These are phyloP conservation scores for Epizoanthus illoricatus DNA, from an alignment of 92 coral and sea anemone species.

Conservation along the genomic window DNA sequence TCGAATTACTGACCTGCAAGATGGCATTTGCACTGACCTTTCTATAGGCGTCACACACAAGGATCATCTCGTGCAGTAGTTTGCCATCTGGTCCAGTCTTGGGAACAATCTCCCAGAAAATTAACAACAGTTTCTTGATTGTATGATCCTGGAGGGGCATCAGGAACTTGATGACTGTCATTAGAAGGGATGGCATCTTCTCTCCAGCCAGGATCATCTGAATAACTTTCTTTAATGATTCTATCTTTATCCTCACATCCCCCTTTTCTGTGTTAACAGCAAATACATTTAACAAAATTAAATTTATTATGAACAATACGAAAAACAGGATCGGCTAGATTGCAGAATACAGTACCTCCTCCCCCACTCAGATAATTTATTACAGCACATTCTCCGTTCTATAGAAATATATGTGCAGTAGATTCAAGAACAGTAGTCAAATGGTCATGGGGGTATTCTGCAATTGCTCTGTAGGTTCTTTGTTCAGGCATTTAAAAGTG, in stretches of 20 bases:
- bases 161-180: slow-evolving; percentile 93
- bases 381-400: too few relatives aligned
- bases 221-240: slow-evolving; percentile 89
- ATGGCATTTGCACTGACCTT: slow-evolving; percentile 61
- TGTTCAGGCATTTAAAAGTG: too few relatives aligned
- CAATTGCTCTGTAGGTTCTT: too few relatives aligned
- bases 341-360: too few relatives aligned
- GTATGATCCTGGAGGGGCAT: slow-evolving; percentile 97
- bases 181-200: slow-evolving; percentile 91
- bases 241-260: slow-evolving; percentile 82
- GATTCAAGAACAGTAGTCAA: too few relatives aligned
- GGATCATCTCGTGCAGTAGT: slow-evolving; percentile 95
- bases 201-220: slow-evolving; percentile 95
- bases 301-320: neutral
- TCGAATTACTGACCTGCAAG: neutral
- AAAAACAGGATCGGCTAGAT: neutral
- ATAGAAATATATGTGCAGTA: too few relatives aligned
- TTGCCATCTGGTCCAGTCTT: slow-evolving; percentile 97
- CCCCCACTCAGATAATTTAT: too few relatives aligned
- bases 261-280: slow-evolving; percentile 75
- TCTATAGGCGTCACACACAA: slow-evolving; percentile 98
- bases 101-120: slow-evolving; percentile 99
- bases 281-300: neutral
- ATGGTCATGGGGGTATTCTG: too few relatives aligned
- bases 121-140: slow-evolving; percentile 89